Conservation (phyloP, 1,140 invertebrate genomes). For the Octopus bimaculoides region DNA sequence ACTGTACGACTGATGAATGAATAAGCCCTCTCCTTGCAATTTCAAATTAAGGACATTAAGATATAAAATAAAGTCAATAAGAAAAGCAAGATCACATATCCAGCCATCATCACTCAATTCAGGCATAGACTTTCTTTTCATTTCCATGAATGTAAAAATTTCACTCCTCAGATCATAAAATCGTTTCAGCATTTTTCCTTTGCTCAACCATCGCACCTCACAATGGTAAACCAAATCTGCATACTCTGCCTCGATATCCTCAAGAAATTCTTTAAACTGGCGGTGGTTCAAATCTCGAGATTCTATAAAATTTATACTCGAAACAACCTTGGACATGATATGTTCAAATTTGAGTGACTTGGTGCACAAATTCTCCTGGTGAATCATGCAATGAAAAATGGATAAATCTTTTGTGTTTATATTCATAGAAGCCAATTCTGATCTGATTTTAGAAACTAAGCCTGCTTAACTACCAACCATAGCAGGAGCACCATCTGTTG, state of each 20-base stretch:
- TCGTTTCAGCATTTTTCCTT: neutral
- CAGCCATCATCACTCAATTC: neutral
- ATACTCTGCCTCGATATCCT: neutral
- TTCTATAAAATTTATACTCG: neutral
- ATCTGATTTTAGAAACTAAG: neutral
- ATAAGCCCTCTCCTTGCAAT: neutral
- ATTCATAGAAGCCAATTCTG: neutral
- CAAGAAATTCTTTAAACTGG: constrained; percentile 5
- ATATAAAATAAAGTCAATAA: neutral
- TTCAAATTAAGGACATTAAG: neutral
- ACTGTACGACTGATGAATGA: neutral
- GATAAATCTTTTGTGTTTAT: neutral
- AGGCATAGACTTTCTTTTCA: neutral
- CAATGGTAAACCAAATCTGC: neutral
- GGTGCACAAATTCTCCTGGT: neutral
- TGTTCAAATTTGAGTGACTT: constrained; percentile 2
- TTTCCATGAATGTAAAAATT: neutral
- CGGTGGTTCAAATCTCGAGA: neutral
- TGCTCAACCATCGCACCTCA: too few relatives aligned
- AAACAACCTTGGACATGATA: neutral
- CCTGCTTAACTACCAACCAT: neutral
- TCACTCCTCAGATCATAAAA: constrained; percentile 1
- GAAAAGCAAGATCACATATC: neutral
- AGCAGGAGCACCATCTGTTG: neutral
- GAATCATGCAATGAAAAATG: constrained; percentile 1